phyloP scores from a whole-genome alignment of 2,797 vertebrate genomes.

The Sebastes itinus region DNA sequence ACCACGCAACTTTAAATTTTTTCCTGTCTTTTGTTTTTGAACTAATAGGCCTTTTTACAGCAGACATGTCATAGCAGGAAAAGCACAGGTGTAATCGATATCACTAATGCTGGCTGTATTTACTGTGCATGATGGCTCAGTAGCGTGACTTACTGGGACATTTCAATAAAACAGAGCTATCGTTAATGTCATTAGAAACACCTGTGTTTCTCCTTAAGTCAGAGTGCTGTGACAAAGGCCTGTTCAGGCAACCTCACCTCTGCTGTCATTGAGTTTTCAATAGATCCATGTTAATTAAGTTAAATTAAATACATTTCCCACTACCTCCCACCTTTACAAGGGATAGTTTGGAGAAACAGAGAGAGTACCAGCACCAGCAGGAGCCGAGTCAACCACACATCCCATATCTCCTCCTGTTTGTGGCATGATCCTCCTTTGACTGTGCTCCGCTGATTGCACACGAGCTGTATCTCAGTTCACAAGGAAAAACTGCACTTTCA shows the following conservation, averaged over 20 bases:
- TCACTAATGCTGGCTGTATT: not conserved
- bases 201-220: not conserved
- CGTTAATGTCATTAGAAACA: not conserved
- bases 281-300: not conserved
- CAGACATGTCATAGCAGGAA: not conserved
- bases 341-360: not conserved
- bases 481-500: not conserved
- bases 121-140: not conserved
- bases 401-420: slow-evolving; percentile 1
- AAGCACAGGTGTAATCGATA: not conserved
- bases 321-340: not conserved
- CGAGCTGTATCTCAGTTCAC: not conserved
- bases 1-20: not conserved
- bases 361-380: not conserved
- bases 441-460: slow-evolving; percentile 4
- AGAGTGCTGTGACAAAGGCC: not conserved
- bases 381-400: not conserved
- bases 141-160: not conserved
- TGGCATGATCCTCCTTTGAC: slow-evolving; percentile 12
- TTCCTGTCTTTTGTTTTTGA: not conserved
- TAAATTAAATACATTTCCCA: not conserved
- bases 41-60: not conserved
- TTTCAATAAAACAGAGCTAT: not conserved
- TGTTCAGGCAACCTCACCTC: not conserved
- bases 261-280: not conserved